Evolutionary conservation across 2,888 invertebrate species (phyloP).

Genomic region (Mesoligia furuncula): DNA sequence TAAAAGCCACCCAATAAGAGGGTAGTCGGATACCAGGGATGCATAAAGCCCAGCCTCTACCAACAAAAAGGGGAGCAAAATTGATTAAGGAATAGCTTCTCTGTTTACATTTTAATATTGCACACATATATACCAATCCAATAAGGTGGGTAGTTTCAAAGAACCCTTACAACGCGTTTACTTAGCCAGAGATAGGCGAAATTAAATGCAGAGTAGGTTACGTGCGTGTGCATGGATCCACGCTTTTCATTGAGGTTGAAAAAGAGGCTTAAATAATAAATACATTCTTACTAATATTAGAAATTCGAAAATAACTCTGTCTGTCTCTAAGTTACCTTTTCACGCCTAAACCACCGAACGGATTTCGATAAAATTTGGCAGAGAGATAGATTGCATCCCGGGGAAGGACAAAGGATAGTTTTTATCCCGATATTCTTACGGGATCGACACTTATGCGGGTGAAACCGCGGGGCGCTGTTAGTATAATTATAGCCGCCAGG

Average conservation of each 20-base stretch:
- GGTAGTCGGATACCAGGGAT: slow-evolving; percentile 45
- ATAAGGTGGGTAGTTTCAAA: slow-evolving; percentile 47
- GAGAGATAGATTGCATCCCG: too few relatives aligned
- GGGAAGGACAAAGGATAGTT: too few relatives aligned
- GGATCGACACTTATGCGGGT: too few relatives aligned
- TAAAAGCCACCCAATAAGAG: slow-evolving; percentile 55
- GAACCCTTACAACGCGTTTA: slow-evolving; percentile 37
- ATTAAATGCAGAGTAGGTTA: slow-evolving; percentile 47
- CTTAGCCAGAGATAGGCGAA: slow-evolving; percentile 31
- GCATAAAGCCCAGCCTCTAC: slow-evolving; percentile 52
- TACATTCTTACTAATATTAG: too few relatives aligned
- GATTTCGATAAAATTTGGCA: too few relatives aligned
- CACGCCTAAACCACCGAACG: too few relatives aligned
- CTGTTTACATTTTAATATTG: slow-evolving; percentile 63
- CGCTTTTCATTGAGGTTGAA: slow-evolving; percentile 10
- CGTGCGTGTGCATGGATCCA: slow-evolving; percentile 7
- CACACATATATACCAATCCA: slow-evolving; percentile 49
- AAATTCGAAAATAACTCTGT: too few relatives aligned
- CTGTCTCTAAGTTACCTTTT: too few relatives aligned
- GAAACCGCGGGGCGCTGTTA: too few relatives aligned
- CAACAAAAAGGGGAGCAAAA: slow-evolving; percentile 61
- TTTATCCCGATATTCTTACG: too few relatives aligned
- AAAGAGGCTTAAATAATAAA: background rate
- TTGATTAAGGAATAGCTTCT: slow-evolving; percentile 62
- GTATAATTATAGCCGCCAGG: background rate